Percentiles rank a stretch among this genome's conserved stretches.
Evolutionary conservation across 2,888 invertebrate species (phyloP).

Genomic region (Arrhopalites spinosus): DNA sequence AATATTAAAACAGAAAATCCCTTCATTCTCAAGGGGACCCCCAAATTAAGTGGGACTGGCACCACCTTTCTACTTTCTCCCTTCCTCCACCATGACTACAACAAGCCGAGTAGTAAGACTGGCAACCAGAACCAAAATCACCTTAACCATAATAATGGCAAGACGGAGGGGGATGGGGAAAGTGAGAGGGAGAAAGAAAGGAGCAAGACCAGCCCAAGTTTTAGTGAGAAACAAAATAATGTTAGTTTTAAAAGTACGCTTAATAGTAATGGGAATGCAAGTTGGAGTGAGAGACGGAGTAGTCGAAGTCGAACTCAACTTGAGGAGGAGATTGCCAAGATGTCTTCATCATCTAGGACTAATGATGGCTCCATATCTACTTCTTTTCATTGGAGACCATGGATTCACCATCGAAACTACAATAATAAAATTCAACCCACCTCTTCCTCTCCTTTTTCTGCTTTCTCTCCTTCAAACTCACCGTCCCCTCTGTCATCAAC

Average conservation of each 20-base stretch:
- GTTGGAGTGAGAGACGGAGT: too few species aligned
- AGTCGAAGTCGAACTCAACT: conserved; percentile 26
- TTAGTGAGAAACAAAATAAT: too few species aligned
- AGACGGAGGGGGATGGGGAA: background rate
- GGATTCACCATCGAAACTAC: conserved; percentile 9
- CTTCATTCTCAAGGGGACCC: background rate
- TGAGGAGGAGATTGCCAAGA: conserved; percentile 34
- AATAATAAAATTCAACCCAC: background rate
- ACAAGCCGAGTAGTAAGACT: background rate
- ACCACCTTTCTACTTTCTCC: background rate
- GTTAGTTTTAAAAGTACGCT: background rate
- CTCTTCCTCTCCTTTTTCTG: conserved; percentile 3
- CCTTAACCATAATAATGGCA: background rate
- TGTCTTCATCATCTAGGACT: conserved; percentile 23
- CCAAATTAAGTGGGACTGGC: background rate
- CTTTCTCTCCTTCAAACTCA: background rate
- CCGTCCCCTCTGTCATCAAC: background rate
- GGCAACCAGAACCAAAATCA: too few species aligned
- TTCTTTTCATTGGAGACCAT: conserved; percentile 26
- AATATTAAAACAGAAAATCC: background rate
- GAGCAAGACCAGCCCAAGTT: background rate
- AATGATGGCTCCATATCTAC: background rate
- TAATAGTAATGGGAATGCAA: background rate
- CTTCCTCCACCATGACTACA: background rate
- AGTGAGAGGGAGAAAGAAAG: background rate